Base-by-base conservation (phyloP, 2,797 vertebrate species). In the Lutjanus argentimaculatus region DNA sequence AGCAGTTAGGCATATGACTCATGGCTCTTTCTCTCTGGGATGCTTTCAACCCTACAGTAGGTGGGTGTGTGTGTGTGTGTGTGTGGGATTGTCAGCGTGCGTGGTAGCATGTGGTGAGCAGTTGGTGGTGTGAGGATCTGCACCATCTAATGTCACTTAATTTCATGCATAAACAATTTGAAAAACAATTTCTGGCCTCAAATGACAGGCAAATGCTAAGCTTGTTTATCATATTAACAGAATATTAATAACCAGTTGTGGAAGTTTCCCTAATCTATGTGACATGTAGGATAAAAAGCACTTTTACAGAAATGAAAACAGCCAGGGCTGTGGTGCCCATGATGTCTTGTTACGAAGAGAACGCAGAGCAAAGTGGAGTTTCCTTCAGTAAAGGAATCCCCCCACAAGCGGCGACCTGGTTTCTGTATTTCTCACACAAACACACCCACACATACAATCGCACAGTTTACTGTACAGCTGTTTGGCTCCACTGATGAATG, bases 381-480 rank as follows among this genome's bases (percentile, higher is more conserved):
- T 94, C 93, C 92, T 93, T 77, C 30, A 68, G 70, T 6, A 0
- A 76, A 92, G 91, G 92, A 94, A 90, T 91, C 90, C 91, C 92
- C 92, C 90, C 78, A 16, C 78, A 16, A 21, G 67, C 74, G 21
- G 49, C 65, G 70, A 79, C 88, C 89, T 87, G 72, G 74, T 92
- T 93, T 88, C 80, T 70, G 57, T 83, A 19, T 84, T 22, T 83
- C 75, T 84, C 79, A 83, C 72, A 79, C 63, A 36, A 62, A 80
- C 62, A 36, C 64, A 40, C 79, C 49, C 77, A 77, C 82, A 45
- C 12, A n/a, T 30, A 68, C 81, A 76, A 64, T 83, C 30, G 30
- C 6, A 22, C 12, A 11, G 10, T 63, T 8, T 59, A 79, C 61
- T 64, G 40, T 77, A 68, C 75, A 70, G 71, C 53, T 82, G 73